These are phyloP conservation scores for Halocaridina rubra DNA, from an alignment of 2,888 invertebrate species.

Conservation along the genomic window DNA sequence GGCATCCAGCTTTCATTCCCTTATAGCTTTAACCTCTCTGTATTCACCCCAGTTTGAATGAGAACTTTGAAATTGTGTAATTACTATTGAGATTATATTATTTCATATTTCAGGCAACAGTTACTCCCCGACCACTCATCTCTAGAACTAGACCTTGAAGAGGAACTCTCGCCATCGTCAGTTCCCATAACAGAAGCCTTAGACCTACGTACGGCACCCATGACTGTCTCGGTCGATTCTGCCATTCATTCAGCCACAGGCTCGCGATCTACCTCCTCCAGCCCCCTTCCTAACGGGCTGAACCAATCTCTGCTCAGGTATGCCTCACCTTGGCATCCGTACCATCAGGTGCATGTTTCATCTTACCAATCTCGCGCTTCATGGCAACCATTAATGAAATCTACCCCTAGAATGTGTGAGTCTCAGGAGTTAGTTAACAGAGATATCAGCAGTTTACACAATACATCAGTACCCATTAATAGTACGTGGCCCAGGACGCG, in stretches of 20 bases:
- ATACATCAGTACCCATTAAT: background rate
- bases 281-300: constrained; percentile 49
- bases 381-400: constrained; percentile 25
- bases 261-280: constrained; percentile 61
- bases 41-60: no score
- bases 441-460: no score
- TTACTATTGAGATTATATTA: no score
- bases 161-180: constrained; percentile 42
- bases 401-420: constrained; percentile 17
- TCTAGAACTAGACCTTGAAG: constrained; percentile 60
- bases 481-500: constrained; percentile 5
- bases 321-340: constrained; percentile 29
- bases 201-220: constrained; percentile 27
- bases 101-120: constrained; percentile 48
- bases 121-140: constrained; percentile 60
- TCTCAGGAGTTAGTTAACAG: constrained; percentile 22
- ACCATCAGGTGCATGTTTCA: constrained; percentile 38
- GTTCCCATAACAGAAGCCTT: background rate
- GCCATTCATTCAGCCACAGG: constrained; percentile 62
- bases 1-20: no score
- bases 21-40: no score
- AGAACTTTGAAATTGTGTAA: no score
- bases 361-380: constrained; percentile 1
- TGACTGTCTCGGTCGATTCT: constrained; percentile 59
- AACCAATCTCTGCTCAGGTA: constrained; percentile 46